phyloP scores from a whole-genome alignment of 2,797 vertebrate genomes.

The Galaxias olidus region DNA sequence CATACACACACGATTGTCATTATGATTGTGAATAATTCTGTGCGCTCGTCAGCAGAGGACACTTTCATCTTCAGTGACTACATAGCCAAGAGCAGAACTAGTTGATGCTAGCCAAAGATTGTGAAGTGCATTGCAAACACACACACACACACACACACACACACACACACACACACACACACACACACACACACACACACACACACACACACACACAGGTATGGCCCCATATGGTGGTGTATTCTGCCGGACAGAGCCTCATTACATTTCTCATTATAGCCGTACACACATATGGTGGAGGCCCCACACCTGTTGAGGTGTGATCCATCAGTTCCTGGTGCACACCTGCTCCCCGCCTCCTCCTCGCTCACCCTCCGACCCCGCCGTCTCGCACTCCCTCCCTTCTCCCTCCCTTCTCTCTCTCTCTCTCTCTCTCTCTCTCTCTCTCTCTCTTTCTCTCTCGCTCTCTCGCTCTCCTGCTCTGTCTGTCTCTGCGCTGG shows the following conservation, averaged over 20 bases:
- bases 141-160: background rate
- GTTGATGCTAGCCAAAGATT: too few species aligned
- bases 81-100: too few species aligned
- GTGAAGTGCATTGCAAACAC: background rate
- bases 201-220: background rate
- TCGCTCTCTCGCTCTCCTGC: background rate
- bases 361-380: conserved; percentile 39
- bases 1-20: too few species aligned
- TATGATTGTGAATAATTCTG: too few species aligned
- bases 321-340: conserved; percentile 52
- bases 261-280: conserved; percentile 52
- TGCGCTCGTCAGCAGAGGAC: too few species aligned
- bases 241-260: background rate
- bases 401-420: background rate
- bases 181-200: background rate
- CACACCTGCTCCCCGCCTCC: conserved; percentile 57
- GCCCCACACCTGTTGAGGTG: conserved; percentile 70
- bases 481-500: conserved; percentile 11
- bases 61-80: too few species aligned
- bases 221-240: background rate
- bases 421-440: background rate
- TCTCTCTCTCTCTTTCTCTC: conserved; percentile 19
- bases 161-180: conserved; percentile 3
- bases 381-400: conserved; percentile 53
- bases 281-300: conserved; percentile 56